These are phyloP conservation scores for Pocillopora verrucosa DNA, from an alignment of 64 coral and sea anemone species.

Conservation along the genomic window DNA sequence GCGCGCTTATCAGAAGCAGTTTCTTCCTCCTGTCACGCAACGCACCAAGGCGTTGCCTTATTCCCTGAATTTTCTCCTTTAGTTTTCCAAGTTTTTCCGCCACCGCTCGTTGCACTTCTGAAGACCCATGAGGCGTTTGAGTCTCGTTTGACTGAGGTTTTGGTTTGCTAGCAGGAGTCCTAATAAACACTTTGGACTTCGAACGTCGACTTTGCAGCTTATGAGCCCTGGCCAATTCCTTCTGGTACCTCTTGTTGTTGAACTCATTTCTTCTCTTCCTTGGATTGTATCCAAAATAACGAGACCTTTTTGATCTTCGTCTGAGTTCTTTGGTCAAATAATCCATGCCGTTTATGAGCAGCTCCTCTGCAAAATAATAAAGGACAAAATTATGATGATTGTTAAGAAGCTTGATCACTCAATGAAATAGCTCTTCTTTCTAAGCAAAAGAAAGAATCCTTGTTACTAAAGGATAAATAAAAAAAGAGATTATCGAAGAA, in stretches of 20 bases:
- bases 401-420: too few relatives aligned
- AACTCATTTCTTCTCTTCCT: slow-evolving; percentile 4
- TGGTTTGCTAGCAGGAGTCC: not conserved
- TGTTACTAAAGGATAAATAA: too few relatives aligned
- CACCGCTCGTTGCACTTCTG: slow-evolving; percentile 2
- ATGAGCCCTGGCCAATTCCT: slow-evolving; percentile 40
- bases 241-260: not conserved
- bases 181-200: slow-evolving; percentile 27
- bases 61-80: slow-evolving; percentile 72
- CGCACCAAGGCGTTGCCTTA: slow-evolving; percentile 42
- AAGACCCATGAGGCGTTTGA: not conserved
- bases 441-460: too few relatives aligned
- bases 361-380: not conserved
- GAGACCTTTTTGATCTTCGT: slow-evolving; percentile 16
- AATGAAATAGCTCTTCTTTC: too few relatives aligned
- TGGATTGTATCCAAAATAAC: not conserved
- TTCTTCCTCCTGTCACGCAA: slow-evolving; percentile 75
- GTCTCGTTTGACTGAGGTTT: not conserved
- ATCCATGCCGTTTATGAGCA: not conserved
- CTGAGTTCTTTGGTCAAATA: slow-evolving; percentile 1
- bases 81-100: slow-evolving; percentile 69
- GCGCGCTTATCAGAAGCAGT: slow-evolving; percentile 59
- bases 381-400: not conserved
- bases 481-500: too few relatives aligned
- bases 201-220: slow-evolving; percentile 32